phyloP scores from a whole-genome alignment of 2,113 vertebrate genomes.

The Psettodes erumei region DNA sequence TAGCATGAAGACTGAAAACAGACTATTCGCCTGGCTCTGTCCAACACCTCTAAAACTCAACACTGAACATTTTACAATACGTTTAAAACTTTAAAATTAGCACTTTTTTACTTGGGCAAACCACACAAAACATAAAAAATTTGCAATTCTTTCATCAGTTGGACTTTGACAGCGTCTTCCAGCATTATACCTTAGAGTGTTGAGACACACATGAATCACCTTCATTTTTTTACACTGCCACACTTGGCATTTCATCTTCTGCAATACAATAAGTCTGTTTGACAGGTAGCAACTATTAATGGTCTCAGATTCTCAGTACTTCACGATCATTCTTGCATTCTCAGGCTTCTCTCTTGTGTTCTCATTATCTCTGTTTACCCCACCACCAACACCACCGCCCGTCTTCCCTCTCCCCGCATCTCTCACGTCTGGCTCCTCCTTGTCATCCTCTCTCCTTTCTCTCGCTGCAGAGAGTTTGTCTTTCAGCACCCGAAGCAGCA shows the following conservation, averaged over 20 bases:
- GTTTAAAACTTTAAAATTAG: neutral
- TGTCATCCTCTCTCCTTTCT: neutral
- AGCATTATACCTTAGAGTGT: conserved; percentile 25
- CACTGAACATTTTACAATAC: neutral
- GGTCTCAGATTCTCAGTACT: conserved; percentile 27
- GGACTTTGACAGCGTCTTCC: conserved; percentile 24
- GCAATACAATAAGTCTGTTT: conserved; percentile 40
- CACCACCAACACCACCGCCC: too few species aligned
- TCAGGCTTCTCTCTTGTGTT: conserved; percentile 50
- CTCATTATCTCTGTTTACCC: conserved; percentile 55
- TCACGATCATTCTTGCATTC: conserved; percentile 5
- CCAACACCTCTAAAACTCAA: neutral
- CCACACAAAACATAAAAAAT: neutral
- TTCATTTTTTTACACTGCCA: conserved; percentile 27
- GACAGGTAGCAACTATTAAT: conserved; percentile 49
- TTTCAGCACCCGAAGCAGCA: conserved; percentile 83
- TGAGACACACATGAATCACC: conserved; percentile 37
- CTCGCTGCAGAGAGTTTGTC: conserved; percentile 80
- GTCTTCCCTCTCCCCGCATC: conserved; percentile 13
- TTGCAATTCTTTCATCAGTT: neutral
- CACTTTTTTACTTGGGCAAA: neutral
- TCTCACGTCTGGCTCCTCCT: conserved; percentile 18
- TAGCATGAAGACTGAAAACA: neutral
- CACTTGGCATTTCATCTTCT: conserved; percentile 46
- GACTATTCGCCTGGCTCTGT: neutral